These are phyloP conservation scores for Poeciliopsis occidentalis DNA, from an alignment of 2,113 vertebrate genomes.

Conservation along the genomic window DNA sequence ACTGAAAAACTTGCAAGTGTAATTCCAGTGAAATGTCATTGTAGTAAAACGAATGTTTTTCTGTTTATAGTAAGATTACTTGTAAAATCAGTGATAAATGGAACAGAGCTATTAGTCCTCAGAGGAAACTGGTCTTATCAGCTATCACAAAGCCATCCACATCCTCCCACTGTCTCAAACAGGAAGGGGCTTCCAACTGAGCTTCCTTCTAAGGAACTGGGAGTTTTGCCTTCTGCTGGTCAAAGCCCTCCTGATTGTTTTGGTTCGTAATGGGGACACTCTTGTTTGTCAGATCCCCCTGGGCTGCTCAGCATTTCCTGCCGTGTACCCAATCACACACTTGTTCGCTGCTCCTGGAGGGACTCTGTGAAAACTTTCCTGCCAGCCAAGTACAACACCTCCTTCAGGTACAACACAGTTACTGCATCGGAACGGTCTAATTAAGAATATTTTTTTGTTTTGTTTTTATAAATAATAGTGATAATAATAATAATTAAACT, in stretches of 20 bases:
- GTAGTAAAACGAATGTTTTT: neutral
- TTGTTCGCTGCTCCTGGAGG: slow-evolving; percentile 76
- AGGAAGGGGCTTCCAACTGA: slow-evolving; percentile 62
- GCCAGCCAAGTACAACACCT: slow-evolving; percentile 75
- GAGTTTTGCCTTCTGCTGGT: slow-evolving; percentile 41
- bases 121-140: slow-evolving; percentile 45
- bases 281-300: slow-evolving; percentile 69
- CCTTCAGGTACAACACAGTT: slow-evolving; percentile 65
- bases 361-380: slow-evolving; percentile 69
- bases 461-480: no score
- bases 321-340: slow-evolving; percentile 73
- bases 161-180: slow-evolving; percentile 66
- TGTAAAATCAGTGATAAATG: slow-evolving; percentile 1
- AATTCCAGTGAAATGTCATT: no score
- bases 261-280: slow-evolving; percentile 7
- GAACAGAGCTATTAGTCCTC: slow-evolving; percentile 6
- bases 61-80: neutral
- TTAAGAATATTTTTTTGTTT: neutral
- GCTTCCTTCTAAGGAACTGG: slow-evolving; percentile 48
- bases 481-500: neutral
- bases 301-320: slow-evolving; percentile 75
- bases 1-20: no score
- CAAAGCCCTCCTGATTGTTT: slow-evolving; percentile 12
- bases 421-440: slow-evolving; percentile 12
- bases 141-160: slow-evolving; percentile 50